Percentiles rank a stretch among this genome's conserved stretches.
Evolutionary conservation across 2,797 vertebrate genomes (phyloP).

Genomic region (Iguana delicatissima): DNA sequence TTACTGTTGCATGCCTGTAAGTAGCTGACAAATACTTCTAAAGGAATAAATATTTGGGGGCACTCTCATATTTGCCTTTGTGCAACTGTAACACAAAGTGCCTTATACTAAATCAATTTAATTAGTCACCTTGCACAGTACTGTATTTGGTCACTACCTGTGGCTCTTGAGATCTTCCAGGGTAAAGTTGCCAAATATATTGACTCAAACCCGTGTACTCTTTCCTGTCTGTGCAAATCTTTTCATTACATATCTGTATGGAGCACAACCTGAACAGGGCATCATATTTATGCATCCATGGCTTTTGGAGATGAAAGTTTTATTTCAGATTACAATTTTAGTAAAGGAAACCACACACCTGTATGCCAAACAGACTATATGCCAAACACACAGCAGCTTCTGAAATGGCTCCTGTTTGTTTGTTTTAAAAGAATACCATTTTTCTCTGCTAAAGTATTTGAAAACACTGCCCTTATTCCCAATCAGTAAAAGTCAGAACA

Average conservation of each 20-base stretch:
- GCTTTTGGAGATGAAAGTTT: neutral
- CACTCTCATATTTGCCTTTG: neutral
- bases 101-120: neutral
- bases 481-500: neutral
- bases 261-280: too few species aligned
- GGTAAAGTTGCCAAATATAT: neutral
- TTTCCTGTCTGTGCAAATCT: neutral
- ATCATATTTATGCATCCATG: too few species aligned
- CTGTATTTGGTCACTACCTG: neutral
- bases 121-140: neutral
- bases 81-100: neutral
- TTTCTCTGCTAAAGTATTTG: neutral
- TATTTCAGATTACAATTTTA: constrained; percentile 9
- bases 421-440: neutral
- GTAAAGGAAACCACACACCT: neutral
- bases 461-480: neutral
- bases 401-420: neutral
- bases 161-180: neutral
- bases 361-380: neutral
- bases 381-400: neutral
- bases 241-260: too few species aligned
- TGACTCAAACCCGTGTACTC: neutral
- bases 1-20: too few species aligned
- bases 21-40: too few species aligned
- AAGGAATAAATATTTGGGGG: neutral